Evolutionary conservation across 1,140 invertebrate species (phyloP).

Genomic region (Drosophila virilis): DNA sequence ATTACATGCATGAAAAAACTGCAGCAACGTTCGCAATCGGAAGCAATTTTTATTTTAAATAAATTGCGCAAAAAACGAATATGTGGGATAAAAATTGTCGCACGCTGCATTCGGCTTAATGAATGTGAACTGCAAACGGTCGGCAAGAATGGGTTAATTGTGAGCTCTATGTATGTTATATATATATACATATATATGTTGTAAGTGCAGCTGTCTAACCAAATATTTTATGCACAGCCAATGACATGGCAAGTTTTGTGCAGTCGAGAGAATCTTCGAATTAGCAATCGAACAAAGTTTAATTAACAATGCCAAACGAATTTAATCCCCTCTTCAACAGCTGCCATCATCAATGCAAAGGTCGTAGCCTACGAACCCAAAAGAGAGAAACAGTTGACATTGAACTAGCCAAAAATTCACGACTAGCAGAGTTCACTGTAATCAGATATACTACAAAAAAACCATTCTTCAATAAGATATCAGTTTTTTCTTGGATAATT

Average conservation of each 20-base stretch:
- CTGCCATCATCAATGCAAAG: constrained; percentile 20
- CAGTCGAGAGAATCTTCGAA: constrained; percentile 48
- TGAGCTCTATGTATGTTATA: constrained; percentile 9
- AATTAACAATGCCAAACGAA: constrained; percentile 66
- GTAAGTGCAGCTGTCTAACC: constrained; percentile 39
- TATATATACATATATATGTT: constrained; percentile 9
- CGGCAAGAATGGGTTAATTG: constrained; percentile 59
- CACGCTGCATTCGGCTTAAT: constrained; percentile 79
- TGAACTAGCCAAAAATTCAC: neutral
- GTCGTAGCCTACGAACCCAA: neutral
- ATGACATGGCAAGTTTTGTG: constrained; percentile 45
- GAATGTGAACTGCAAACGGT: constrained; percentile 69
- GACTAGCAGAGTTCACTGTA: neutral
- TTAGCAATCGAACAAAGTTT: constrained; percentile 59
- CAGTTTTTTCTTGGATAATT: too few relatives aligned
- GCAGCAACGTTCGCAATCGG: constrained; percentile 59
- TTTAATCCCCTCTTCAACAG: constrained; percentile 1
- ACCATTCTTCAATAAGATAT: too few relatives aligned
- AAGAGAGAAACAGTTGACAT: neutral
- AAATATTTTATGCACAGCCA: constrained; percentile 40
- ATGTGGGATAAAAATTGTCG: constrained; percentile 60
- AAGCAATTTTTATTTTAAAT: constrained; percentile 81
- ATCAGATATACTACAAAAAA: neutral
- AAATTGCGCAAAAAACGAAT: constrained; percentile 66
- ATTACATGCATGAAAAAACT: constrained; percentile 74